A percentile compares a stretch with the other conserved stretches of the same genome.
Conservation (phyloP, 2,797 vertebrate genomes). For the Acanthurus lineatus region DNA sequence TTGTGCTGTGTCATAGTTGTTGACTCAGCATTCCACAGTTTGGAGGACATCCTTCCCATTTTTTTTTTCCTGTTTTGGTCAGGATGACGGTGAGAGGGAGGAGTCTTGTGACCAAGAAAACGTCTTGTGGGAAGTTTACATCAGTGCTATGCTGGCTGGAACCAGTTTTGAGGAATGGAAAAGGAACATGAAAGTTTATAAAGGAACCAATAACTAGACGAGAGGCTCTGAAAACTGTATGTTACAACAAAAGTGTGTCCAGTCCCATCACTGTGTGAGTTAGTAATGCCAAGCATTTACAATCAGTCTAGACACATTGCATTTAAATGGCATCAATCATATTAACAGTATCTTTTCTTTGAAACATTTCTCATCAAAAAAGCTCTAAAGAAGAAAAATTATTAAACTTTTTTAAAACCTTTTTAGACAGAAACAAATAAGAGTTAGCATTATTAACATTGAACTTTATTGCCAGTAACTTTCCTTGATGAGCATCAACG, state of each 20-base stretch:
- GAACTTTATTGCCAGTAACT: background rate
- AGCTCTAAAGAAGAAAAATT: background rate
- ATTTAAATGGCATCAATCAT: background rate
- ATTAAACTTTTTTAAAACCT: background rate
- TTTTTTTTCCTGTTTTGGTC: background rate
- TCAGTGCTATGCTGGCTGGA: constrained; percentile 41
- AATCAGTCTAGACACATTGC: background rate
- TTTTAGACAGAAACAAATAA: background rate
- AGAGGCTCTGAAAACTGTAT: background rate
- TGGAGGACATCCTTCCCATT: background rate
- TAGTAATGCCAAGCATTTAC: background rate
- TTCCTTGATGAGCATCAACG: background rate
- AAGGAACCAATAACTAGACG: constrained; percentile 27
- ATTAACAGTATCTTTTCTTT: background rate
- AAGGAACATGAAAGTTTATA: background rate
- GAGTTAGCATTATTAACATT: background rate
- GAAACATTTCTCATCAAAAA: background rate
- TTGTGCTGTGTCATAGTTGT: constrained; percentile 64
- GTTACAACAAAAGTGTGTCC: background rate
- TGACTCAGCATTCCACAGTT: constrained; percentile 62
- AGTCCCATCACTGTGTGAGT: background rate
- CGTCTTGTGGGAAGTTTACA: background rate
- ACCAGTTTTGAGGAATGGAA: constrained; percentile 32
- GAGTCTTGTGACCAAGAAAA: constrained; percentile 15
- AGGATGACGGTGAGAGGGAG: background rate